Evolutionary conservation across 2,113 vertebrate genomes (phyloP).

Genomic region (Brachyhypopomus occidentalis): DNA sequence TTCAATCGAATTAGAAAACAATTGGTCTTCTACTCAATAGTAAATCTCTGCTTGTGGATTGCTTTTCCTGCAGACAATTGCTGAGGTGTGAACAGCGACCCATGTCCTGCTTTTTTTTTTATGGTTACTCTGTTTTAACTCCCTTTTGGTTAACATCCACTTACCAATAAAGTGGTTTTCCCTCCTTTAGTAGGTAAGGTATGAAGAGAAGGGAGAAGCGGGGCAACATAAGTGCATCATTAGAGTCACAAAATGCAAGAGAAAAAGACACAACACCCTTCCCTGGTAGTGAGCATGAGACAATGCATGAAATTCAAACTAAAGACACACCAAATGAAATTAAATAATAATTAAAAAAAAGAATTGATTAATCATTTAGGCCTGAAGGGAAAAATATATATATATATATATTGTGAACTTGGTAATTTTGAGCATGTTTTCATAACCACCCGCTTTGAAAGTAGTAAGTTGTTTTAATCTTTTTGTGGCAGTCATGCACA

Average conservation of each 20-base stretch:
- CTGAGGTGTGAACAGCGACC: slow-evolving; percentile 96
- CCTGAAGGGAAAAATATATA: background rate
- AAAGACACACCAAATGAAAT: slow-evolving; percentile 43
- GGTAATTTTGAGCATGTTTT: slow-evolving; percentile 55
- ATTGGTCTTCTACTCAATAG: slow-evolving; percentile 88
- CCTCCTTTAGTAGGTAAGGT: slow-evolving; percentile 99
- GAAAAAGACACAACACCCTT: slow-evolving; percentile 98
- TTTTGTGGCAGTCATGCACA: background rate
- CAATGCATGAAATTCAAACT: slow-evolving; percentile 75
- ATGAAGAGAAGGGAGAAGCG: slow-evolving; percentile 99
- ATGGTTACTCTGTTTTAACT: slow-evolving; percentile 89
- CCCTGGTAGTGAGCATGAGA: slow-evolving; percentile 82
- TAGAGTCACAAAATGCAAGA: slow-evolving; percentile 99
- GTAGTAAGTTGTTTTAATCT: slow-evolving; percentile 9
- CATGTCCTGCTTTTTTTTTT: slow-evolving; percentile 78
- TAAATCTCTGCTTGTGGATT: slow-evolving; percentile 85
- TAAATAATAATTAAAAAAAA: slow-evolving; percentile 62
- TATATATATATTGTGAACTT: background rate
- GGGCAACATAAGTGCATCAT: slow-evolving; percentile 99
- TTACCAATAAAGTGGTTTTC: slow-evolving; percentile 99
- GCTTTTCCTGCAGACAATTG: slow-evolving; percentile 90
- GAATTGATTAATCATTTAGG: slow-evolving; percentile 60
- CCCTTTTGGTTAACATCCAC: slow-evolving; percentile 99
- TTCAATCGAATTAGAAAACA: slow-evolving; percentile 93
- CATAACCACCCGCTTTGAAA: slow-evolving; percentile 39